Conservation (phyloP, 2,888 invertebrate genomes). For the Meiosimyza decipiens region DNA sequence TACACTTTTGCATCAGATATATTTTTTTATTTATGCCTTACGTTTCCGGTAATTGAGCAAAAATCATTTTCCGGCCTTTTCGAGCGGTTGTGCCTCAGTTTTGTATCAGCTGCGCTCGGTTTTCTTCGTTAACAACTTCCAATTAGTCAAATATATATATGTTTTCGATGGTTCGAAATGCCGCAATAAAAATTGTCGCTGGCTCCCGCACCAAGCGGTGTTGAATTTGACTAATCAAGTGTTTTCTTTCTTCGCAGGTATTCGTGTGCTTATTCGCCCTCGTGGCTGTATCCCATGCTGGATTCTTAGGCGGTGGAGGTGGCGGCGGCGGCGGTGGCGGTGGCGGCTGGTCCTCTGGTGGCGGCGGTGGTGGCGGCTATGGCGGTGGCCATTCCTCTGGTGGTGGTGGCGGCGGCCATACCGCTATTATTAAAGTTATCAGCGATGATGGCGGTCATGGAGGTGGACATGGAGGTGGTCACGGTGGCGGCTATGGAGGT, state of each 20-base stretch:
- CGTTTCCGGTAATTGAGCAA: too few species aligned
- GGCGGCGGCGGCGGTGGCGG: neutral
- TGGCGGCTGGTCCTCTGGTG: neutral
- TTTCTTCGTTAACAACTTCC: too few species aligned
- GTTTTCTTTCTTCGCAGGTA: slow-evolving; percentile 38
- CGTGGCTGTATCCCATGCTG: slow-evolving; percentile 43
- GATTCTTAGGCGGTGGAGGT: slow-evolving; percentile 39
- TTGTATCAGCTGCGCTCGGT: too few species aligned
- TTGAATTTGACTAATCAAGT: too few species aligned
- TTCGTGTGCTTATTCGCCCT: slow-evolving; percentile 46
- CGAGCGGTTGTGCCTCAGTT: too few species aligned
- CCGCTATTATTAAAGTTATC: slow-evolving; percentile 10
- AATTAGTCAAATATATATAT: too few species aligned
- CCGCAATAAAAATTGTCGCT: too few species aligned
- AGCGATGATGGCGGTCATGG: slow-evolving; percentile 7
- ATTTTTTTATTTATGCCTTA: too few species aligned
- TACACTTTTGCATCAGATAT: too few species aligned
- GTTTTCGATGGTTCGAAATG: too few species aligned
- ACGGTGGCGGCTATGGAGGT: slow-evolving; percentile 30
- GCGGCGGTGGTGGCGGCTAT: neutral
- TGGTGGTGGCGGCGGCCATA: neutral
- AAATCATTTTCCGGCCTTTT: too few species aligned
- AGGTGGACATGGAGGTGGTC: slow-evolving; percentile 22
- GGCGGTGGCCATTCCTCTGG: neutral
- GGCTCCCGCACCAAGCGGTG: too few species aligned